Percentiles rank a stretch among this genome's conserved stretches.
These are phyloP conservation scores for Aphidoletes aphidimyza DNA, from an alignment of 2,888 invertebrate genomes.

Conservation along the genomic window DNA sequence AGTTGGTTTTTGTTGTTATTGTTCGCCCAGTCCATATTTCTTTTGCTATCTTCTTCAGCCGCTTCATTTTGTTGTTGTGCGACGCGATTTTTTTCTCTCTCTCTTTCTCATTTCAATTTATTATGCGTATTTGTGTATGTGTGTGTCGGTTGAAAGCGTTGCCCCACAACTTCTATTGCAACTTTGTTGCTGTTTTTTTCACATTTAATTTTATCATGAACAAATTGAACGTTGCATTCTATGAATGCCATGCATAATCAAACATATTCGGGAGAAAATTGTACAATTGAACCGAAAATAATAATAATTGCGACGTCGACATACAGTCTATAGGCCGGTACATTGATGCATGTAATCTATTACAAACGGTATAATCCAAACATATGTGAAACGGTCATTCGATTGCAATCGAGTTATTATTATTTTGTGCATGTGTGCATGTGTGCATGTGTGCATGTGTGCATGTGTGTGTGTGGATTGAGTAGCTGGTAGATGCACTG, in stretches of 20 bases:
- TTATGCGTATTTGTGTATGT: no score
- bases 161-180: no score
- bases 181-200: no score
- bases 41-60: background rate
- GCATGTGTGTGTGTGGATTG: no score
- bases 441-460: no score
- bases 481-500: no score
- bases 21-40: background rate
- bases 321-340: background rate
- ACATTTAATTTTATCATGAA: no score
- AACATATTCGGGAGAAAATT: background rate
- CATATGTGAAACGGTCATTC: background rate
- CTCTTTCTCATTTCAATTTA: no score
- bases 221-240: no score
- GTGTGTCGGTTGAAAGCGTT: no score
- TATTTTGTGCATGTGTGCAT: background rate
- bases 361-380: conserved; percentile 14
- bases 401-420: background rate
- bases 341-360: conserved; percentile 26
- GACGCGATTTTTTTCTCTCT: no score
- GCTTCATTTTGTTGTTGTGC: background rate
- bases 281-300: conserved; percentile 14
- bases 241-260: no score
- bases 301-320: conserved; percentile 9
- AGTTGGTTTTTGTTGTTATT: background rate